Evolutionary conservation across 2,113 vertebrate genomes (phyloP), one percentile per base, ranked within the genome.

Genomic region (Engystomops pustulosus): DNA sequence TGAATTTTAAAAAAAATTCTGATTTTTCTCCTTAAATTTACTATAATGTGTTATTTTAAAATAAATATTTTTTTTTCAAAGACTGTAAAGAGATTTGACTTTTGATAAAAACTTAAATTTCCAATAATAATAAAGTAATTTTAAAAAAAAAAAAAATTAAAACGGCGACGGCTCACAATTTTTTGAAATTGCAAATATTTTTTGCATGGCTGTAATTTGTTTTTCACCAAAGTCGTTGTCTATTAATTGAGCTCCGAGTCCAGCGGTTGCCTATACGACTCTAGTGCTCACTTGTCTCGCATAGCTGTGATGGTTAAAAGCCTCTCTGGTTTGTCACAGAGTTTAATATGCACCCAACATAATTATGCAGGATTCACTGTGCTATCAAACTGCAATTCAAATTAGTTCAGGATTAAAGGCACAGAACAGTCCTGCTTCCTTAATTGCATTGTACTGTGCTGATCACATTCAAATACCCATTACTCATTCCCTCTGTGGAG

Each of bases 401-500:
- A 99, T 99, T 99, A 99, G 98, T 99, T 99, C 97, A 98, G 98
- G 98, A 99, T 99, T 99, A 99, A 99, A 99, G 97, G 97, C 98
- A 99, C 95, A 97, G 98, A 98, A 98, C 97, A 99, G 98, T 98
- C 97, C 97, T 97, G 98, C 95, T 99, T 96, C 97, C 97, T 99
- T 99, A 99, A 99, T 99, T 99, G 98, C 98, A 99, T 99, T 99
- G 98, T 99, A 99, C 96, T 98, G 97, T 97, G 96, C 97, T 99
- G 97, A 99, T 99, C 98, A 99, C 98, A 99, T 99, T 99, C 98
- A 99, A 99, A 99, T 98, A 99, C 95, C 97, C 97, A 99, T 99
- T 99, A 99, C 98, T 99, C 98, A 99, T 99, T 99, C 96, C 96
- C 97, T 99, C 98, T 98, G 97, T 97, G 96, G 97, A 99, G 97